Conservation (phyloP, 2,888 invertebrate genomes). For the Podotricha telesiphe region DNA sequence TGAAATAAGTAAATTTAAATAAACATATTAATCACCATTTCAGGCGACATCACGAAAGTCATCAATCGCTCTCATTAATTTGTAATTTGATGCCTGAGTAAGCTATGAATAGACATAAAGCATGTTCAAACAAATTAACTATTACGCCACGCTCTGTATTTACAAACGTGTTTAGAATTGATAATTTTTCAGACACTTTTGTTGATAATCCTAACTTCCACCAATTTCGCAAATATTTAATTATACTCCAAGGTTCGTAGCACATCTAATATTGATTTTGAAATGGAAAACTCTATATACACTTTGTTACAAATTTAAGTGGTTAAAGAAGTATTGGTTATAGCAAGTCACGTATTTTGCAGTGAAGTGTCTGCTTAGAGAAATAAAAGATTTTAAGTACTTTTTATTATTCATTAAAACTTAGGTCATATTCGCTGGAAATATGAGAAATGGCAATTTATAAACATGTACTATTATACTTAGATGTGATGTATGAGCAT, state of each 20-base stretch:
- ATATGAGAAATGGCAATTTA: not conserved
- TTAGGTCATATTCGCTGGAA: not conserved
- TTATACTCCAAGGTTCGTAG: not conserved
- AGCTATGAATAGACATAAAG: slow-evolving; percentile 33
- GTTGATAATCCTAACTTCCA: not conserved
- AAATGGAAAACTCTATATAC: slow-evolving; percentile 5
- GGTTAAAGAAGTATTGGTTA: slow-evolving; percentile 12
- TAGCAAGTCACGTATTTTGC: slow-evolving; percentile 19
- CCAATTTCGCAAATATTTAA: slow-evolving; percentile 1
- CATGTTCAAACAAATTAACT: slow-evolving; percentile 29
- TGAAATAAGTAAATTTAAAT: slow-evolving; percentile 17
- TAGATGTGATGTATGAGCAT: slow-evolving; percentile 10
- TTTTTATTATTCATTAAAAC: slow-evolving; percentile 15
- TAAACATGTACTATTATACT: slow-evolving; percentile 6
- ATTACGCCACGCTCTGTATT: slow-evolving; percentile 28
- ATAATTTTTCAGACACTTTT: slow-evolving; percentile 14
- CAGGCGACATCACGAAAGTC: slow-evolving; percentile 53
- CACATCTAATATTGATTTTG: slow-evolving; percentile 13
- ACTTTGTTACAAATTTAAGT: slow-evolving; percentile 4
- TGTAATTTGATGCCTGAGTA: slow-evolving; percentile 52
- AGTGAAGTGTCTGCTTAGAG: not conserved
- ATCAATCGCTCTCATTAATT: slow-evolving; percentile 58
- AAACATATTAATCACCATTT: slow-evolving; percentile 47
- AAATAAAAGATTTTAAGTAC: not conserved
- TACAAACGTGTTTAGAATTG: slow-evolving; percentile 30